Percentiles rank a stretch among this genome's conserved stretches.
These are phyloP conservation scores for Lasius fuliginosus DNA, from an alignment of 2,888 invertebrate species.

Conservation along the genomic window DNA sequence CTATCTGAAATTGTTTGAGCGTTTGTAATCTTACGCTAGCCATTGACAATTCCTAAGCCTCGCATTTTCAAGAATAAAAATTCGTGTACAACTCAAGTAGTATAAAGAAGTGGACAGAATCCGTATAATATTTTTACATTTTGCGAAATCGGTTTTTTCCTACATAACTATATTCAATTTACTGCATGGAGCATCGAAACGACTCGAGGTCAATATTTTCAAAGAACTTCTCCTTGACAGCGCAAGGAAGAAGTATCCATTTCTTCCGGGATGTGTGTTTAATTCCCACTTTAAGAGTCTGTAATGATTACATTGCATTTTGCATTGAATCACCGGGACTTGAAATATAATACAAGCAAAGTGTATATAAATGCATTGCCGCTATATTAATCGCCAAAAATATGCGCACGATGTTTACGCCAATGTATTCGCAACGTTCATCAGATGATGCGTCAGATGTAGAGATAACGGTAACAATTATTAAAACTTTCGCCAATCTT, in stretches of 20 bases:
- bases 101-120: slow-evolving; percentile 10
- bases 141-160: slow-evolving; percentile 11
- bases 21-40: not conserved
- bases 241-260: slow-evolving; percentile 36
- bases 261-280: slow-evolving; percentile 43
- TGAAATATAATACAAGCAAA: slow-evolving; percentile 31
- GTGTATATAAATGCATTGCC: slow-evolving; percentile 11
- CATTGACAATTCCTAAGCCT: not conserved
- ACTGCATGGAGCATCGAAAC: slow-evolving; percentile 39
- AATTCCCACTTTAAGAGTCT: slow-evolving; percentile 31
- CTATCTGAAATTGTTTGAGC: not conserved
- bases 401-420: slow-evolving; percentile 14
- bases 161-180: slow-evolving; percentile 37
- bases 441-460: slow-evolving; percentile 40
- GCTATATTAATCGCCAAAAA: slow-evolving; percentile 20
- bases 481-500: slow-evolving; percentile 16
- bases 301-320: slow-evolving; percentile 51
- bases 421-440: slow-evolving; percentile 32
- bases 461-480: slow-evolving; percentile 23
- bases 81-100: slow-evolving; percentile 1
- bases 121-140: slow-evolving; percentile 32
- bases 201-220: slow-evolving; percentile 51
- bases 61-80: slow-evolving; percentile 24
- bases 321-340: slow-evolving; percentile 35
- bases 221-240: slow-evolving; percentile 30